A percentile compares a stretch with the other conserved stretches of the same genome.
phyloP scores from a whole-genome alignment of 2,797 vertebrate species.

The Pseudochirops corinnae region DNA sequence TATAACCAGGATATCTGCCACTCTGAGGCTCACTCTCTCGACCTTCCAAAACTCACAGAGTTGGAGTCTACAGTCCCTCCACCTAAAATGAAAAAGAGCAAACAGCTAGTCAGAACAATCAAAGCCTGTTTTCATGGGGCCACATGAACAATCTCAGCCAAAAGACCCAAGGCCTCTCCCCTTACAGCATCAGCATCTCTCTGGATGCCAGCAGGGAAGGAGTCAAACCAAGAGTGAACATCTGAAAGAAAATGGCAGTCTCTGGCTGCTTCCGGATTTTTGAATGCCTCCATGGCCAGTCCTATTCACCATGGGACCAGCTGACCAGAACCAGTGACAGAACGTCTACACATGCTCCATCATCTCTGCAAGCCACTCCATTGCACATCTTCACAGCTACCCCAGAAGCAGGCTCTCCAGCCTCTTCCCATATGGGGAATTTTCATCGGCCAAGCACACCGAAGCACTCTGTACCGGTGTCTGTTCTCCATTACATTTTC shows the following conservation, averaged over 20 bases:
- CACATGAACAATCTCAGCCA: not conserved
- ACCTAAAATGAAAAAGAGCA: not conserved
- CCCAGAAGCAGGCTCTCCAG: not conserved
- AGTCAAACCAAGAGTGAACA: not conserved
- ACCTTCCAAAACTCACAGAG: not conserved
- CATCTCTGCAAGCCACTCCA: not conserved
- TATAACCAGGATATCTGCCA: not conserved
- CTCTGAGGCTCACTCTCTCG: not conserved
- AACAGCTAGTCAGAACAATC: not conserved
- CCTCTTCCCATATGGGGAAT: not conserved
- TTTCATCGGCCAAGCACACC: not conserved
- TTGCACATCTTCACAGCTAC: not conserved
- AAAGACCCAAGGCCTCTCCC: not conserved
- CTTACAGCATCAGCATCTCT: not conserved
- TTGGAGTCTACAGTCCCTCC: not conserved
- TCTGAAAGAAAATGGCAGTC: not conserved
- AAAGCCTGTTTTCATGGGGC: not conserved
- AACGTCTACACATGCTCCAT: not conserved
- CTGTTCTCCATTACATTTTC: conserved; percentile 2
- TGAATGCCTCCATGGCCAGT: not conserved
- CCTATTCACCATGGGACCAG: not conserved
- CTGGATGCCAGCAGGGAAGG: not conserved
- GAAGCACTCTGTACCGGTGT: not conserved
- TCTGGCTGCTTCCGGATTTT: not conserved
- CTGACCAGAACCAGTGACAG: not conserved